phyloP scores from a whole-genome alignment of 2,113 vertebrate genomes.

The Bufo bufo region DNA sequence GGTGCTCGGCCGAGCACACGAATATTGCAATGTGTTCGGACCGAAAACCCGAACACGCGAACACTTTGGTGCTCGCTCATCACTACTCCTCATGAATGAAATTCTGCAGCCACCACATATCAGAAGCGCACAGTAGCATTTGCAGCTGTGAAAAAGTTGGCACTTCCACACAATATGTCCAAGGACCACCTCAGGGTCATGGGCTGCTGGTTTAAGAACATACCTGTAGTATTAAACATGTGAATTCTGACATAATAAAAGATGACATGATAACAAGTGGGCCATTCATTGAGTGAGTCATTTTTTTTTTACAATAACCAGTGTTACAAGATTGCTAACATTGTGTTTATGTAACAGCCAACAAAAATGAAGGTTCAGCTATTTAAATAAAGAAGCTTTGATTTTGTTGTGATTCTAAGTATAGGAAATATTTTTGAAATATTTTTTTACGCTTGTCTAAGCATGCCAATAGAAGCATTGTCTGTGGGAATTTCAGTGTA shows the following conservation, averaged over 20 bases:
- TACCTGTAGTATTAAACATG: neutral
- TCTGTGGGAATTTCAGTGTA: neutral
- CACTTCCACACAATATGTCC: neutral
- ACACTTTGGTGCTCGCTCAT: no score
- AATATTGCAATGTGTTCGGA: no score
- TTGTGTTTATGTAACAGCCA: slow-evolving; percentile 8
- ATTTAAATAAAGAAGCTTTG: slow-evolving; percentile 6
- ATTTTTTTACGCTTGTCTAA: neutral
- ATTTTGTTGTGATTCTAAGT: slow-evolving; percentile 3
- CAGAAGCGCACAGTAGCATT: neutral
- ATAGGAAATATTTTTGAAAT: neutral
- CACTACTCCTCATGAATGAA: neutral
- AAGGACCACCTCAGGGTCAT: neutral
- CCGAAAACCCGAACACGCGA: no score
- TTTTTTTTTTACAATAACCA: neutral
- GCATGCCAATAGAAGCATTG: neutral
- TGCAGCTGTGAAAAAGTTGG: neutral
- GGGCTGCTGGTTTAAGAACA: neutral
- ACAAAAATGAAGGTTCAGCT: neutral
- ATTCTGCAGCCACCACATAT: neutral
- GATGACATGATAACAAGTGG: neutral
- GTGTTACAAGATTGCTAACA: slow-evolving; percentile 17
- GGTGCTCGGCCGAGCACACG: no score
- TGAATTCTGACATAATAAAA: neutral
- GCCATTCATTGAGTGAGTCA: neutral